These are phyloP conservation scores for Myxocyprinus asiaticus DNA, from an alignment of 2,113 vertebrate species.

Conservation along the genomic window DNA sequence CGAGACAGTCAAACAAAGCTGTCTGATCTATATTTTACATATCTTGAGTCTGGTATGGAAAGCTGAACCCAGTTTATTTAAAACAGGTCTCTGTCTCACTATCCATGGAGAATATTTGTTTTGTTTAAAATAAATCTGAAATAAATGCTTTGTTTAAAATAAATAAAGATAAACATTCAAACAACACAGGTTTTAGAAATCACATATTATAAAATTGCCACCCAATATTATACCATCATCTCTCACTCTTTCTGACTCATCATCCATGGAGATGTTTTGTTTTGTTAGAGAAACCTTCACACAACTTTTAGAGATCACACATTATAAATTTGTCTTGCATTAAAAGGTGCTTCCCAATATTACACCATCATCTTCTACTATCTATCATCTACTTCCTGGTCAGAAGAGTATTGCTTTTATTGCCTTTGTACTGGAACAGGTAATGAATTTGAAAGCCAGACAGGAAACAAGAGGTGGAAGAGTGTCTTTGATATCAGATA, in stretches of 20 bases:
- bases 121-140: no score
- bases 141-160: conserved; percentile 1
- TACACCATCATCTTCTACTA: neutral
- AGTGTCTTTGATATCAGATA: conserved; percentile 44
- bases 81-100: no score
- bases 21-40: no score
- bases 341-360: conserved; percentile 28
- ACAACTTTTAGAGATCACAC: no score
- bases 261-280: no score
- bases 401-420: conserved; percentile 40
- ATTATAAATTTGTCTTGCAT: neutral
- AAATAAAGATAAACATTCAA: neutral
- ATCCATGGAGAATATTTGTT: neutral
- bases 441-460: conserved; percentile 46
- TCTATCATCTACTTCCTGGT: conserved; percentile 37
- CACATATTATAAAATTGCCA: no score
- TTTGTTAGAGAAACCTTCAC: no score
- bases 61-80: no score
- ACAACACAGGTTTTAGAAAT: conserved; percentile 5
- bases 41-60: no score
- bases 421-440: conserved; percentile 2
- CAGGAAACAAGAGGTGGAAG: conserved; percentile 21
- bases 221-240: no score
- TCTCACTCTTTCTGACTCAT: no score
- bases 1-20: no score